Evolutionary conservation across 2,113 vertebrate genomes (phyloP).

Genomic region (Salvator merianae): DNA sequence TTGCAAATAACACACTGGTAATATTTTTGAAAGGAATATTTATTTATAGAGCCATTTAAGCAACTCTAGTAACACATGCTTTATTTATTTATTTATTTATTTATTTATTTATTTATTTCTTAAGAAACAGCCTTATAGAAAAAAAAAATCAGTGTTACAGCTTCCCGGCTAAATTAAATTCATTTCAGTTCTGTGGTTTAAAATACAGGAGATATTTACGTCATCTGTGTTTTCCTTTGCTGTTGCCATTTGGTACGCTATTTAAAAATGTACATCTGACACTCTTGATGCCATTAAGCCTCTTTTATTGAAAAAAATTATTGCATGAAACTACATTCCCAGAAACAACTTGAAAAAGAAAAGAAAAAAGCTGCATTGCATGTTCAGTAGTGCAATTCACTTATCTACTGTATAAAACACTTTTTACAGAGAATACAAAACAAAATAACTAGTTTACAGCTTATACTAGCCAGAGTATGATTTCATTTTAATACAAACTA

Average conservation of each 20-base stretch:
- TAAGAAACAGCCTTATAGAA: conserved; percentile 70
- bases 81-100: conserved; percentile 1
- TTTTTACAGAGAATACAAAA: conserved; percentile 77
- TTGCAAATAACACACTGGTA: conserved; percentile 62
- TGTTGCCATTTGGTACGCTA: conserved; percentile 66
- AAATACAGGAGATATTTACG: conserved; percentile 71
- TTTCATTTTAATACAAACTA: conserved; percentile 65
- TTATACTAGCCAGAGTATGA: conserved; percentile 66
- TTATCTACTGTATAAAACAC: conserved; percentile 75
- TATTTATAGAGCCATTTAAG: conserved; percentile 75
- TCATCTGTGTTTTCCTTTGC: conserved; percentile 60
- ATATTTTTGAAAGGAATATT: conserved; percentile 68
- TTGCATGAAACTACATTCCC: conserved; percentile 84
- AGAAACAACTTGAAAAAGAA: conserved; percentile 72
- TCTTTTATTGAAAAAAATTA: conserved; percentile 81
- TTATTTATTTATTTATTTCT: conserved; percentile 36
- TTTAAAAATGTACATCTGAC: conserved; percentile 72
- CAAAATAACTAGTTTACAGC: conserved; percentile 69
- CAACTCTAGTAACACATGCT: conserved; percentile 52
- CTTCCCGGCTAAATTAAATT: conserved; percentile 70
- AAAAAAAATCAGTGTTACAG: conserved; percentile 67
- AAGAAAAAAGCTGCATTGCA: conserved; percentile 69
- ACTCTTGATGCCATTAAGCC: conserved; percentile 67
- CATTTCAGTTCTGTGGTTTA: conserved; percentile 68
- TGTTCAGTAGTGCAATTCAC: conserved; percentile 82